phyloP scores from a whole-genome alignment of 2,888 invertebrate genomes.

The Scaptomyza parva region DNA sequence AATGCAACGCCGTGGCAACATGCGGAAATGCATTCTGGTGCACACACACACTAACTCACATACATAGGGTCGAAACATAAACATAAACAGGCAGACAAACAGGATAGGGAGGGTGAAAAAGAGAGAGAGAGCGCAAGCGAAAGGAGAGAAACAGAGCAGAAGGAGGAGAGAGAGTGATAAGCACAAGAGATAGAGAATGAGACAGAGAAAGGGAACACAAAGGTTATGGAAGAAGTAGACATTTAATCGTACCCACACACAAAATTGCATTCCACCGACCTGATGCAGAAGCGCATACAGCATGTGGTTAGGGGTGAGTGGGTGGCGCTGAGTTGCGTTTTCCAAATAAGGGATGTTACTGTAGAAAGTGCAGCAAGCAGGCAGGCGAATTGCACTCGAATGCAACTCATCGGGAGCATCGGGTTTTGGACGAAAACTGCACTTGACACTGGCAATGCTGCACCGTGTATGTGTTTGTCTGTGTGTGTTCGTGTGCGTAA shows the following conservation, averaged over 20 bases:
- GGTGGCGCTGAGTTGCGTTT: slow-evolving; percentile 51
- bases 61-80: slow-evolving; percentile 31
- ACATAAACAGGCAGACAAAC: slow-evolving; percentile 54
- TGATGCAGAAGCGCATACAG: slow-evolving; percentile 13
- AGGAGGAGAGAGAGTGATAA: slow-evolving; percentile 7
- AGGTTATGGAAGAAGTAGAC: slow-evolving; percentile 47
- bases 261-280: slow-evolving; percentile 51
- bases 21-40: slow-evolving; percentile 65
- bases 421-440: slow-evolving; percentile 40
- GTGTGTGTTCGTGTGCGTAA: slow-evolving; percentile 4
- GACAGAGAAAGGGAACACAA: slow-evolving; percentile 17
- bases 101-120: slow-evolving; percentile 10
- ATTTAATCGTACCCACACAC: slow-evolving; percentile 61
- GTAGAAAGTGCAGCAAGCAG: slow-evolving; percentile 57
- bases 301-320: slow-evolving; percentile 12
- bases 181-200: slow-evolving; percentile 21
- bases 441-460: slow-evolving; percentile 49
- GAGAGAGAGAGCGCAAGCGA: slow-evolving; percentile 11
- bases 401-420: slow-evolving; percentile 33
- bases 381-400: slow-evolving; percentile 28
- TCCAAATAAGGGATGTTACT: slow-evolving; percentile 71
- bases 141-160: slow-evolving; percentile 14
- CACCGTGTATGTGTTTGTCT: slow-evolving; percentile 4
- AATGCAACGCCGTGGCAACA: slow-evolving; percentile 51
- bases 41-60: slow-evolving; percentile 12